Evolutionary conservation across 2,888 invertebrate species (phyloP).

Genomic region (Patella pellucida): DNA sequence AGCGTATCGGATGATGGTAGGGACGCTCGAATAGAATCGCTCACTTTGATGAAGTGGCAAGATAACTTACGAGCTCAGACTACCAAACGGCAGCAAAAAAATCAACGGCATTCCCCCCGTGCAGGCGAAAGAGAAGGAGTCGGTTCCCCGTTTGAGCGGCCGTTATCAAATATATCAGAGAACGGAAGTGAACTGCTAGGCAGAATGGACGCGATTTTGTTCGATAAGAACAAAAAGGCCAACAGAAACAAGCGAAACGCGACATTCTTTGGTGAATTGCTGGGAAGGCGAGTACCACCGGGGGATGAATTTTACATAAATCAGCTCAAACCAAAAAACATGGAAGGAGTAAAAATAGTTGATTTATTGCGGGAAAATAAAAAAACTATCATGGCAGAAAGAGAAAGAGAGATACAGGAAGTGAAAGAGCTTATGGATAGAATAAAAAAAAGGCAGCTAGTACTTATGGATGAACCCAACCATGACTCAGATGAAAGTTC

Average conservation of each 20-base stretch:
- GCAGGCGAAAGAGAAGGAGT: background rate
- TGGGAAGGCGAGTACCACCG: slow-evolving; percentile 1
- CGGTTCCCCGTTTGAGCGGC: background rate
- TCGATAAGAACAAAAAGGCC: background rate
- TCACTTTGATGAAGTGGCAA: background rate
- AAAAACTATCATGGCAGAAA: background rate
- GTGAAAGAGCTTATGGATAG: background rate
- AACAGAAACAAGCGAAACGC: background rate
- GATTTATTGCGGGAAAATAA: slow-evolving; percentile 10
- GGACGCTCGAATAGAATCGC: background rate
- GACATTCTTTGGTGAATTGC: background rate
- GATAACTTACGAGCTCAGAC: background rate
- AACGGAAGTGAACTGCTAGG: background rate
- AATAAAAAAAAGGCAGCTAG: background rate
- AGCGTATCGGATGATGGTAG: background rate
- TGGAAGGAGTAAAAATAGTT: background rate
- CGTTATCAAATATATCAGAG: background rate
- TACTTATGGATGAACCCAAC: background rate
- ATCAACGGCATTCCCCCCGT: background rate
- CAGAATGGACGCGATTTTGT: slow-evolving; percentile 1
- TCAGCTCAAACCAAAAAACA: background rate
- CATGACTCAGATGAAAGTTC: background rate
- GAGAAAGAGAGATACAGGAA: slow-evolving; percentile 8
- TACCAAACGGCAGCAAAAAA: background rate
- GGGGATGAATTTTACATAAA: slow-evolving; percentile 16